Evolutionary conservation across 2,797 vertebrate genomes (phyloP), one percentile per base, ranked within the genome.

Genomic region (Sebastes itinus): DNA sequence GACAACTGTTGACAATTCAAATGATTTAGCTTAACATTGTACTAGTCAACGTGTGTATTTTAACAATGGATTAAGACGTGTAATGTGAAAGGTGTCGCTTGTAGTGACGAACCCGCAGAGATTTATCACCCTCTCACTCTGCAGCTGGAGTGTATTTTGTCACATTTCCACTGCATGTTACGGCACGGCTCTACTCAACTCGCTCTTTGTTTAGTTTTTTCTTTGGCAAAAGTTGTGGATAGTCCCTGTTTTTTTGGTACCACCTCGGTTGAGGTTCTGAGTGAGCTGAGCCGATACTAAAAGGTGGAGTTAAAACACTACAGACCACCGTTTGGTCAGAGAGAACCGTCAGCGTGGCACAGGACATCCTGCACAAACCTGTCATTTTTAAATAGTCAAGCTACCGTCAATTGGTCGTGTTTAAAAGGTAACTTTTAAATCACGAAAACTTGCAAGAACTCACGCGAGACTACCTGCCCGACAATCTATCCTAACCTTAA

Each of bases 381-480:
- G 18, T 18, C 3, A 18, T 4, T 46, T 46, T 42, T 42, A 42
- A 42, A 42, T 42, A 42, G 38, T 0, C 14, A 46, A 46, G 42
- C 42, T 46, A 46, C 42, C 16, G 16, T 46, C 42, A 46, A 1
- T 38, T 38, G 5, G 35, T 13, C 35, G 12, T 46, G 42, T 46
- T 1, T 46, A 46, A 46, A 46, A 46, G 42, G 6, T 46, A 46
- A 46, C 42, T 0, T 46, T 46, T 0, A 46, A 46, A 46, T 46
- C 1, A 18, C 42, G 6, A 18, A 46, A 46, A 46, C 42, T 46
- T 46, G 42, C 0, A 46, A 46, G 0, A 46, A 46, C 42, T 46
- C 42, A 6, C 0, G 38, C 14, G 38, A 42, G 38, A 42, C 38
- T 16, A 42, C 14, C 38, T 16, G 38, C 38, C 0, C 6, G 1